Evolutionary conservation across 1,140 invertebrate genomes (phyloP).

Genomic region (Papilio polyxenes): DNA sequence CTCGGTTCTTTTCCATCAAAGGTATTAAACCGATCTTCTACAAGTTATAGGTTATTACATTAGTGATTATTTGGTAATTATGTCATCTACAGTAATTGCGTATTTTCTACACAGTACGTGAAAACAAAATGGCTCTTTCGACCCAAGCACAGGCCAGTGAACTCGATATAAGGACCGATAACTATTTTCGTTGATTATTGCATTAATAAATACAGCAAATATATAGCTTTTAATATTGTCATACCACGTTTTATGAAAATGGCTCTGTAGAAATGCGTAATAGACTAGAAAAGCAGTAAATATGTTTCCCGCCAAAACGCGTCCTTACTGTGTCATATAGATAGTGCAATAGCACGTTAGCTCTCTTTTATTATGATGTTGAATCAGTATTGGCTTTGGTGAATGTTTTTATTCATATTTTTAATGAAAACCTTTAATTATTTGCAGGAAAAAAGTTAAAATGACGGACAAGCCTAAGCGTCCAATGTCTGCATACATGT

Average conservation of each 20-base stretch:
- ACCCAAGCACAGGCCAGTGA: constrained; percentile 78
- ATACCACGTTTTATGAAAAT: neutral
- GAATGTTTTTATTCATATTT: constrained; percentile 49
- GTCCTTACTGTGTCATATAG: constrained; percentile 58
- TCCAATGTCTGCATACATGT: constrained; percentile 91
- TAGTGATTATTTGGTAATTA: constrained; percentile 71
- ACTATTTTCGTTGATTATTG: constrained; percentile 67
- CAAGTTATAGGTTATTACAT: constrained; percentile 70
- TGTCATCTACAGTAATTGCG: constrained; percentile 73
- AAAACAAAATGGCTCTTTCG: constrained; percentile 81
- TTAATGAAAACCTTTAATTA: constrained; percentile 47
- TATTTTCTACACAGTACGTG: constrained; percentile 78
- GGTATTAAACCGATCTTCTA: constrained; percentile 76
- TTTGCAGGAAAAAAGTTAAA: constrained; percentile 82
- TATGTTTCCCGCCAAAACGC: constrained; percentile 78
- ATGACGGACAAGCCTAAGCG: constrained; percentile 93
- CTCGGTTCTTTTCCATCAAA: constrained; percentile 76
- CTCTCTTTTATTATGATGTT: constrained; percentile 49
- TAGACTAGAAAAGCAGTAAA: constrained; percentile 44
- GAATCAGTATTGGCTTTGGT: constrained; percentile 61
- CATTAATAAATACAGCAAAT: constrained; percentile 46
- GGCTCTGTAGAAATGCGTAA: neutral
- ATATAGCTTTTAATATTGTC: constrained; percentile 38
- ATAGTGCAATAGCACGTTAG: constrained; percentile 56
- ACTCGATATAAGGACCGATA: constrained; percentile 78